These are phyloP conservation scores for Melanotaenia nigrans DNA, from an alignment of 2,797 vertebrate genomes.

Conservation along the genomic window DNA sequence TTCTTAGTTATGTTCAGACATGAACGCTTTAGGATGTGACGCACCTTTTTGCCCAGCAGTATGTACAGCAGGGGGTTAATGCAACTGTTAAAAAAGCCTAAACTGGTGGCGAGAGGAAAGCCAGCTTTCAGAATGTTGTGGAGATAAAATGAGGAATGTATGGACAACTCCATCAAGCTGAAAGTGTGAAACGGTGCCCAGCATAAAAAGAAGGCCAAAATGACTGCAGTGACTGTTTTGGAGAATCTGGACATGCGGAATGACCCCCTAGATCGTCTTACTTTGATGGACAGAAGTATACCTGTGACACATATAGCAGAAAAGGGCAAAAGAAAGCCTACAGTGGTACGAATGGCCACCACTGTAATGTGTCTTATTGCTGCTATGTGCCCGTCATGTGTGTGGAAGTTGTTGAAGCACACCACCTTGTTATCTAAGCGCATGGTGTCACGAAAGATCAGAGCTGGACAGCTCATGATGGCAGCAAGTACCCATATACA, in stretches of 20 bases:
- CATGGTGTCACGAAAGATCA: slow-evolving; percentile 90
- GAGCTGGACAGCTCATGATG: slow-evolving; percentile 83
- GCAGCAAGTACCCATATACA: slow-evolving; percentile 87
- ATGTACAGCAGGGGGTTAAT: slow-evolving; percentile 95
- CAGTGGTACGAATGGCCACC: slow-evolving; percentile 85
- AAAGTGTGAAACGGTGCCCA: slow-evolving; percentile 94
- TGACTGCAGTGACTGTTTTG: slow-evolving; percentile 88
- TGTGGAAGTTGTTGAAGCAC: slow-evolving; percentile 93
- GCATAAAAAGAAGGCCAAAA: slow-evolving; percentile 93
- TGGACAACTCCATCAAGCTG: slow-evolving; percentile 90
- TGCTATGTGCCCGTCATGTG: slow-evolving; percentile 69
- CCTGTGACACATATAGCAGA: slow-evolving; percentile 90
- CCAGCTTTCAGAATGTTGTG: slow-evolving; percentile 83
- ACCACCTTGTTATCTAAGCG: slow-evolving; percentile 78
- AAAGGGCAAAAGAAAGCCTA: slow-evolving; percentile 92
- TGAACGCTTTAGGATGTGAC: slow-evolving; percentile 83
- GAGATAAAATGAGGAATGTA: slow-evolving; percentile 81
- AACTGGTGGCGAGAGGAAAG: slow-evolving; percentile 91
- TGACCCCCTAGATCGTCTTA: slow-evolving; percentile 74
- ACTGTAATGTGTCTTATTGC: slow-evolving; percentile 84
- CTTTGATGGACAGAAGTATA: slow-evolving; percentile 84
- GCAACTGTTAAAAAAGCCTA: slow-evolving; percentile 97
- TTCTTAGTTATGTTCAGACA: slow-evolving; percentile 89
- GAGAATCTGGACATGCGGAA: slow-evolving; percentile 88
- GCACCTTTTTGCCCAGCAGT: slow-evolving; percentile 90